phyloP scores from a whole-genome alignment of 2,888 invertebrate genomes.

The Yponomeuta evonymella region DNA sequence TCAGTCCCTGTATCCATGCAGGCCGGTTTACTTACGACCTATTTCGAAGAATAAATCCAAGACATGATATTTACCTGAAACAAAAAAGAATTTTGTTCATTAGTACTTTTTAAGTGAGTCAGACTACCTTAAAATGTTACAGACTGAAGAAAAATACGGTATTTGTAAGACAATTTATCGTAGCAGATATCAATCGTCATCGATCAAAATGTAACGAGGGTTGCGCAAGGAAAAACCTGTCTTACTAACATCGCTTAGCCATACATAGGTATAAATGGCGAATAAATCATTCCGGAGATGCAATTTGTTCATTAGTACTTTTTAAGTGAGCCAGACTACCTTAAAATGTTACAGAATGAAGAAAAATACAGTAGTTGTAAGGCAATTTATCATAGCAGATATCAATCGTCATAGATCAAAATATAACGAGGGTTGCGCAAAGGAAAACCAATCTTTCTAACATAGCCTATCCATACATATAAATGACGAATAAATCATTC shows the following conservation, averaged over 20 bases:
- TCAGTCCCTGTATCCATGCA: not conserved
- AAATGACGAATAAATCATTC: conserved; percentile 21
- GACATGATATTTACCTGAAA: conserved; percentile 45
- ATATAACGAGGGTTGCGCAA: conserved; percentile 17
- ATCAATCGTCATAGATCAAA: conserved; percentile 21
- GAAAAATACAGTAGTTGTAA: not conserved
- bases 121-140: not conserved
- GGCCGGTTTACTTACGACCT: conserved; percentile 25
- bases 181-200: conserved; percentile 19
- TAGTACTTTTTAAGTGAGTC: not conserved
- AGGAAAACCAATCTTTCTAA: conserved; percentile 21
- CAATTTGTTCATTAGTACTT: conserved; percentile 6
- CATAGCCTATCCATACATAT: conserved; percentile 25
- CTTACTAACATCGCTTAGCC: conserved; percentile 34
- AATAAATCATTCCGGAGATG: conserved; percentile 21
- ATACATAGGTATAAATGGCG: conserved; percentile 18
- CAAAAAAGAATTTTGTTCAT: conserved; percentile 25
- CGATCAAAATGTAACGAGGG: conserved; percentile 20
- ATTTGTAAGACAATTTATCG: conserved; percentile 10
- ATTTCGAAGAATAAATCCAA: not conserved
- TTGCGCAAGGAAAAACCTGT: conserved; percentile 11
- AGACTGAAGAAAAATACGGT: not conserved
- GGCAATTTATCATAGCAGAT: conserved; percentile 15
- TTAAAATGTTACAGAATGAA: not conserved
- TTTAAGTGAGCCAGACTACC: not conserved